Evolutionary conservation across 2,888 invertebrate species (phyloP).

Genomic region (Metopia argyrocephala): DNA sequence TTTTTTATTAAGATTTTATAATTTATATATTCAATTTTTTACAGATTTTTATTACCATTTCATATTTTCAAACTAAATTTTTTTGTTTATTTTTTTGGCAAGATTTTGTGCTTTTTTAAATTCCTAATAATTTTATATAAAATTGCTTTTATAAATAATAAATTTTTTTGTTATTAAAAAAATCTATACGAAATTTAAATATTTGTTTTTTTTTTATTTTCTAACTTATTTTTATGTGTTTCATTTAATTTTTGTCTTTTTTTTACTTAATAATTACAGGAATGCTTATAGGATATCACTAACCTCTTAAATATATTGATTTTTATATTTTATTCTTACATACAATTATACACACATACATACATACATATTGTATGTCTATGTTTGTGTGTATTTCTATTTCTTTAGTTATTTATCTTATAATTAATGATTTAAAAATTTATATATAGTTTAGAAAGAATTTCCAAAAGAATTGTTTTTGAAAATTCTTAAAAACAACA

Average conservation of each 20-base stretch:
- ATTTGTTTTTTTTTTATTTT: neutral
- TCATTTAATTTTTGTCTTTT: constrained; percentile 5
- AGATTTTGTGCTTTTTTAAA: constrained; percentile 60
- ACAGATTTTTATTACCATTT: neutral
- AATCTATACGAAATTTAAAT: neutral
- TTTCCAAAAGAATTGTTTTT: too few relatives aligned
- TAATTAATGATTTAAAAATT: too few relatives aligned
- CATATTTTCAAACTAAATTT: neutral
- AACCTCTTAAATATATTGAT: constrained; percentile 63
- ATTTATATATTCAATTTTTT: constrained; percentile 17
- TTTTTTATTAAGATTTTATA: neutral
- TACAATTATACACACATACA: neutral
- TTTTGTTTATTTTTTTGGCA: constrained; percentile 51
- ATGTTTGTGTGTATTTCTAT: neutral
- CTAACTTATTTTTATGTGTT: constrained; percentile 4
- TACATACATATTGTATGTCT: neutral
- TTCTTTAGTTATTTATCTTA: neutral
- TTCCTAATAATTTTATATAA: constrained; percentile 22
- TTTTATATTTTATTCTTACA: constrained; percentile 40
- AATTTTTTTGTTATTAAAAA: constrained; percentile 6
- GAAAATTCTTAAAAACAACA: too few relatives aligned
- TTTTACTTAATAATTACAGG: constrained; percentile 54
- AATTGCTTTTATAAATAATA: neutral
- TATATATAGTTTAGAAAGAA: too few relatives aligned
- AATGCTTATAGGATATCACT: constrained; percentile 68